phyloP scores from a whole-genome alignment of 2,888 invertebrate species.

The Apamea crenata region DNA sequence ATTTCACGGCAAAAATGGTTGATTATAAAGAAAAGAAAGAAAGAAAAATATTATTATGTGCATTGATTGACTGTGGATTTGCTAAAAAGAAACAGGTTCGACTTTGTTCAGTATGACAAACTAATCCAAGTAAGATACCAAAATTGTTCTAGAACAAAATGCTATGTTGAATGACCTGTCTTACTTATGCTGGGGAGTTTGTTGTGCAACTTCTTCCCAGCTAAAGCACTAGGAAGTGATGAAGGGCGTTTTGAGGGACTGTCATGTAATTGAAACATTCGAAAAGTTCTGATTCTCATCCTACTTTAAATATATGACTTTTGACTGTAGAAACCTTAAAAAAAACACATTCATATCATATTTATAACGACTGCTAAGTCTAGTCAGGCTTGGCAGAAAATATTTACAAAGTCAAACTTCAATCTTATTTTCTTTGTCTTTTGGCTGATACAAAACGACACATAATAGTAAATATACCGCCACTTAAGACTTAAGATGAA shows the following conservation, averaged over 20 bases:
- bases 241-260: too few relatives aligned
- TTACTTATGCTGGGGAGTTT: too few relatives aligned
- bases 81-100: background rate
- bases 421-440: background rate
- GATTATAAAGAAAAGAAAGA: background rate
- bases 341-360: background rate
- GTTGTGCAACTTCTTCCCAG: too few relatives aligned
- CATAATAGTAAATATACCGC: background rate
- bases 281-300: background rate
- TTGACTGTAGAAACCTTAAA: too few relatives aligned
- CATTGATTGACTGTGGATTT: background rate
- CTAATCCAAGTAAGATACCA: background rate
- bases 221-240: too few relatives aligned
- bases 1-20: background rate
- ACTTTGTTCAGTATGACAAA: background rate
- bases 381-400: background rate
- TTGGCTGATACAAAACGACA: background rate
- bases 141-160: too few relatives aligned
- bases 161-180: too few relatives aligned
- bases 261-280: background rate
- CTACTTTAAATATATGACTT: background rate
- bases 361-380: background rate
- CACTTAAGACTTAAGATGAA: background rate
- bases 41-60: background rate
- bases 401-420: background rate